These are phyloP conservation scores for Arctopsyche grandis DNA, from an alignment of 1,140 invertebrate species.

Conservation along the genomic window DNA sequence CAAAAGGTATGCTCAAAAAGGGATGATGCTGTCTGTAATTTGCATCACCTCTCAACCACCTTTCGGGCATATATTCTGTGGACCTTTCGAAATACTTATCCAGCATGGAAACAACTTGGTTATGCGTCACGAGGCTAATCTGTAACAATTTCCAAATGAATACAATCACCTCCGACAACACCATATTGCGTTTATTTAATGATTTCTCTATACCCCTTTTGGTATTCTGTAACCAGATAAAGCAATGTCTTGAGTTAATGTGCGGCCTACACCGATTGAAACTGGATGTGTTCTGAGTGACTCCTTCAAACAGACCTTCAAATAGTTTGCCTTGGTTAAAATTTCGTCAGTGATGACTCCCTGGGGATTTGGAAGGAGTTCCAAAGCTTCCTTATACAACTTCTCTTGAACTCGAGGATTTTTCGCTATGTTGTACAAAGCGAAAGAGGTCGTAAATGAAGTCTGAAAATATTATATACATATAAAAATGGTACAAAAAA, in stretches of 20 bases:
- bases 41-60: slow-evolving; percentile 73
- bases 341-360: slow-evolving; percentile 68
- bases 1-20: slow-evolving; percentile 86
- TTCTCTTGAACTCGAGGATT: slow-evolving; percentile 80
- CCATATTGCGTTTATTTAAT: neutral
- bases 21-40: slow-evolving; percentile 73
- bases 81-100: slow-evolving; percentile 77
- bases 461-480: slow-evolving; percentile 71
- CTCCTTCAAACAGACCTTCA: slow-evolving; percentile 86
- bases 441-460: slow-evolving; percentile 81
- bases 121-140: slow-evolving; percentile 90
- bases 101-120: slow-evolving; percentile 80
- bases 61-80: slow-evolving; percentile 77
- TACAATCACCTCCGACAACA: neutral
- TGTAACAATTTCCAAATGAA: slow-evolving; percentile 63
- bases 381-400: slow-evolving; percentile 73
- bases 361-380: slow-evolving; percentile 66
- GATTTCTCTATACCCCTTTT: too few species aligned
- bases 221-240: slow-evolving; percentile 88
- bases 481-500: neutral
- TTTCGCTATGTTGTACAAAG: slow-evolving; percentile 82
- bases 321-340: slow-evolving; percentile 74
- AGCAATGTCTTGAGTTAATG: slow-evolving; percentile 78
- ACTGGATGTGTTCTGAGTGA: slow-evolving; percentile 85
- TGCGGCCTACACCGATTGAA: slow-evolving; percentile 82